phyloP scores from a whole-genome alignment of 2,888 invertebrate genomes.

The Leptopterna dolabrata region DNA sequence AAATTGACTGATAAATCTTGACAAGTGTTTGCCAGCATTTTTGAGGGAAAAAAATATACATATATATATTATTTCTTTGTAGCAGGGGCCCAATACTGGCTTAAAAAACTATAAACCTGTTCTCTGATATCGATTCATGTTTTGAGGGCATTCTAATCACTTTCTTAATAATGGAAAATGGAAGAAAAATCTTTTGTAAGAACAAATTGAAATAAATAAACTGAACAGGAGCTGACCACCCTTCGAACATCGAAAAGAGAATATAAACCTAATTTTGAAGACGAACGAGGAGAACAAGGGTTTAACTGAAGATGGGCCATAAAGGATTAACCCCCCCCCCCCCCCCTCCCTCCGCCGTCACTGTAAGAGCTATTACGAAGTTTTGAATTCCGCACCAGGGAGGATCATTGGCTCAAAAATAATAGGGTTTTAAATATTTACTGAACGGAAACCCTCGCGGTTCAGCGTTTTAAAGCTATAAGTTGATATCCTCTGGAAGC shows the following conservation, averaged over 20 bases:
- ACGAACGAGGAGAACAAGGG: not conserved
- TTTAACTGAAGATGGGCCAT: conserved; percentile 22
- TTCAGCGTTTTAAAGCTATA: conserved; percentile 29
- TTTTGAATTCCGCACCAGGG: conserved; percentile 27
- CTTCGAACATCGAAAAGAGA: not conserved
- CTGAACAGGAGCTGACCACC: not conserved
- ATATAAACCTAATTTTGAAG: conserved; percentile 18
- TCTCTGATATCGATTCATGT: too few species aligned
- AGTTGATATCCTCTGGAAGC: conserved; percentile 46
- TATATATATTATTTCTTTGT: too few species aligned
- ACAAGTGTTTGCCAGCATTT: too few species aligned
- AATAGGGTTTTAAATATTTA: conserved; percentile 55
- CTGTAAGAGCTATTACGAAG: conserved; percentile 24
- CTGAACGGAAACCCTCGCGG: not conserved
- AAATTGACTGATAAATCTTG: too few species aligned
- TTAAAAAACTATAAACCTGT: too few species aligned
- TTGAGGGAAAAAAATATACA: too few species aligned
- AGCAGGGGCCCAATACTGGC: too few species aligned
- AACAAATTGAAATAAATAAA: not conserved
- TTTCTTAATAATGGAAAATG: too few species aligned
- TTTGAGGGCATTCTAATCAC: too few species aligned
- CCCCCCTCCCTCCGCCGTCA: too few species aligned
- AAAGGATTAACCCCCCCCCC: conserved; percentile 18
- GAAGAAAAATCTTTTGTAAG: not conserved
- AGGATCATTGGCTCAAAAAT: conserved; percentile 56